Evolutionary conservation across 1,140 invertebrate species (phyloP), one percentile per base, ranked within the genome.

Genomic region (Caenorhabditis inopinata): DNA sequence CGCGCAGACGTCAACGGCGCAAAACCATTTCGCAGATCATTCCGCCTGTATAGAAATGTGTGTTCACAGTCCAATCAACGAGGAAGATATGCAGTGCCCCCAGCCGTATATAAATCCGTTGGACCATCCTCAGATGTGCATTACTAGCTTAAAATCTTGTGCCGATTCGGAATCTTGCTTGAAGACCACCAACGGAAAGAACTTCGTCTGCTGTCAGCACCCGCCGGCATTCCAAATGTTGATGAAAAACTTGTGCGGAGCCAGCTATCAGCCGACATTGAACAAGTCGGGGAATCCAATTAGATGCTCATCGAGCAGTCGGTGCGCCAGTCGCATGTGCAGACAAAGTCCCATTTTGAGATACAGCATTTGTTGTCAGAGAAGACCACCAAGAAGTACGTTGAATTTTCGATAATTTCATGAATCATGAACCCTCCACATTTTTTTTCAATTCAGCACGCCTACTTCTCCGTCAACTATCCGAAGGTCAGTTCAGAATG

Each of bases 321-420:
- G 58, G 11, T 68, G 58, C 21, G 58, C 58, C n/a, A 68, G 58
- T 68, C 4, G 58, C 2, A 68, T 68, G 23, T 68, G 58, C 16
- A 11, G 58, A 7, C 58, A 68, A 32, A 68, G 58, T 68, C 58
- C 58, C 1, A 32, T 68, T 5, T 21, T 68, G 5, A 68, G 58
- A 68, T 68, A 68, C 32, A 68, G 58, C 38, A 68, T 68, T 68
- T 68, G 58, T 68, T 68, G 58, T 68, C 58, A 68, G 16, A 29
- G 58, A 18, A 68, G 58, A n/a, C 35, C 27, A 0, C 58, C 58
- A 42, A 68, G 38, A 68, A 68, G 58, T 68, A n/a, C 16, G 53
- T 58, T 58, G 48, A 47, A 16, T n/a, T 18, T 12, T 7, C 5
- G 18, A 42, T 42, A 42, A 42, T 42, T 42, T 42, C 38, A n/a